Conservation (phyloP, 2,113 vertebrate genomes). For the Ia io region DNA sequence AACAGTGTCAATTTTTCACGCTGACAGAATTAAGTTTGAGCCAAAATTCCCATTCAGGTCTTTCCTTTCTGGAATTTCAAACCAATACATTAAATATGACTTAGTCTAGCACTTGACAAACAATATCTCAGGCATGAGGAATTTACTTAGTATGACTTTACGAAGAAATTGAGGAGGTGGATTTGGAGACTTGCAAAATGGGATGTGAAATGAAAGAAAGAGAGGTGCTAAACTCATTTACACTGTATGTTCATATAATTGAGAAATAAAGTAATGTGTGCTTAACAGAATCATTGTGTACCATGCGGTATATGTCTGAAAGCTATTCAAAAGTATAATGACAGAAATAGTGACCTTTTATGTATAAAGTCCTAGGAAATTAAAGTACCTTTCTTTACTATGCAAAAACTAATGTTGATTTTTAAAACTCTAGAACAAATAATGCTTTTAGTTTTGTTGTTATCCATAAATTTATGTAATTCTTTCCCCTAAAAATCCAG, state of each 20-base stretch:
- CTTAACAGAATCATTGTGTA: background rate
- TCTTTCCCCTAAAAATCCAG: background rate
- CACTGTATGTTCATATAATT: background rate
- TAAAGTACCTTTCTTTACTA: background rate
- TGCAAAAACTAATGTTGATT: background rate
- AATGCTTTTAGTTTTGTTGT: background rate
- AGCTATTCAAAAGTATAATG: background rate
- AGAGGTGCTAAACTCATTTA: background rate
- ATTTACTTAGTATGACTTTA: background rate
- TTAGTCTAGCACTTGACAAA: background rate
- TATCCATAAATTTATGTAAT: background rate
- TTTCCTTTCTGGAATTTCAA: slow-evolving; percentile 12
- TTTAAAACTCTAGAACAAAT: background rate
- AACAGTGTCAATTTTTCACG: background rate
- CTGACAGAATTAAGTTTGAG: background rate
- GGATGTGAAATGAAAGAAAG: background rate
- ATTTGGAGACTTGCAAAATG: background rate
- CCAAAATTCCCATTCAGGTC: background rate
- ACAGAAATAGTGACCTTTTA: background rate
- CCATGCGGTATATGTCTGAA: background rate
- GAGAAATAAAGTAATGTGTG: background rate
- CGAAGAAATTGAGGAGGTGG: background rate
- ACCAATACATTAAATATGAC: background rate
- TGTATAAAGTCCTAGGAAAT: background rate
- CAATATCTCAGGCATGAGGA: background rate